Evolutionary conservation across 2,888 invertebrate genomes (phyloP).

Genomic region (Agonum fuliginosum): DNA sequence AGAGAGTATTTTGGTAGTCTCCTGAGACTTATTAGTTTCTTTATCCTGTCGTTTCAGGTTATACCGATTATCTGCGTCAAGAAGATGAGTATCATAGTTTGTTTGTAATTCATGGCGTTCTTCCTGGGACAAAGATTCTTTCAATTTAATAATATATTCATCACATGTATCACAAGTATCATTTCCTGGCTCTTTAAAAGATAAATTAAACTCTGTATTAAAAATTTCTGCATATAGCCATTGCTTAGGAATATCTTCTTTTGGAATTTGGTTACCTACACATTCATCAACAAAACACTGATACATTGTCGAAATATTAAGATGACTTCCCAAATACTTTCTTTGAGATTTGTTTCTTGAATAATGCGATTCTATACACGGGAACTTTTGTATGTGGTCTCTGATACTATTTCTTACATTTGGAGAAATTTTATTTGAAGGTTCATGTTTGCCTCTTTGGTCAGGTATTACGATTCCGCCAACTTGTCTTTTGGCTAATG

Average conservation of each 20-base stretch:
- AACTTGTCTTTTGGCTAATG: not conserved
- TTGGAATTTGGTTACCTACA: slow-evolving; percentile 53
- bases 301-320: slow-evolving; percentile 61
- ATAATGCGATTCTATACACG: slow-evolving; percentile 60
- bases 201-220: slow-evolving; percentile 60
- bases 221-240: slow-evolving; percentile 62
- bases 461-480: slow-evolving; percentile 39
- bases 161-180: slow-evolving; percentile 60
- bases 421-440: slow-evolving; percentile 53
- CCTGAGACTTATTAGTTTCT: slow-evolving; percentile 36
- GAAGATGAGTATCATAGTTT: slow-evolving; percentile 58
- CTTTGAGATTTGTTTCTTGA: slow-evolving; percentile 54
- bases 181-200: slow-evolving; percentile 59
- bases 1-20: not conserved
- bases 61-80: slow-evolving; percentile 61
- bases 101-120: slow-evolving; percentile 30
- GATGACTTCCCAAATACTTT: slow-evolving; percentile 61
- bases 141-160: slow-evolving; percentile 48
- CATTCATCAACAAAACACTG: slow-evolving; percentile 57
- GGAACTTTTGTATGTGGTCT: slow-evolving; percentile 60
- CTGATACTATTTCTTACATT: slow-evolving; percentile 52
- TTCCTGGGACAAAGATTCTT: slow-evolving; percentile 4
- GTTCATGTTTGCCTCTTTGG: slow-evolving; percentile 54
- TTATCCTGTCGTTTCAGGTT: slow-evolving; percentile 59
- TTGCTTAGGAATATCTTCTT: slow-evolving; percentile 59